These are phyloP conservation scores for Nemotelus nigrinus DNA, from an alignment of 2,888 invertebrate genomes.

Conservation along the genomic window DNA sequence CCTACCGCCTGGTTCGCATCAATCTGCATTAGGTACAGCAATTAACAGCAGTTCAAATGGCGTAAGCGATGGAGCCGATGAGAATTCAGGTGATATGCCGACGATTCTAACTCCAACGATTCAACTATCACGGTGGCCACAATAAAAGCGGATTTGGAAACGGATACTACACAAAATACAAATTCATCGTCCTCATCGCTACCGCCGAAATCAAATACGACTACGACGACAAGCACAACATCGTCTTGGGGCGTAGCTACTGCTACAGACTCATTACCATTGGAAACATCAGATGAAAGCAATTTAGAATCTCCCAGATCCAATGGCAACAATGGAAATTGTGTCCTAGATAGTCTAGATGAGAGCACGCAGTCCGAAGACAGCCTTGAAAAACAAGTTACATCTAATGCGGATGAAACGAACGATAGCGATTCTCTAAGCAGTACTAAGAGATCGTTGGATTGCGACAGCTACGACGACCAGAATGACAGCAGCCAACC, in stretches of 20 bases:
- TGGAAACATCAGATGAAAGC: too few relatives aligned
- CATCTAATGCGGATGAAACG: conserved; percentile 62
- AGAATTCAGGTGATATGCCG: conserved; percentile 61
- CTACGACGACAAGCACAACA: conserved; percentile 50
- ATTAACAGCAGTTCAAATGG: conserved; percentile 44
- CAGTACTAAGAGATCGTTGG: conserved; percentile 56
- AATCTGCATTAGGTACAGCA: conserved; percentile 50
- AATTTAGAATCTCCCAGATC: too few relatives aligned
- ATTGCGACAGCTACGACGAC: conserved; percentile 55
- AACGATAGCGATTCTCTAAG: conserved; percentile 56
- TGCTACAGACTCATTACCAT: too few relatives aligned
- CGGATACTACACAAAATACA: conserved; percentile 51
- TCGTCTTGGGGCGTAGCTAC: too few relatives aligned
- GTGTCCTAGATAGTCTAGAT: too few relatives aligned
- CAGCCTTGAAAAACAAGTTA: conserved; percentile 75
- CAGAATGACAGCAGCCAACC: conserved; percentile 59
- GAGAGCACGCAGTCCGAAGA: too few relatives aligned
- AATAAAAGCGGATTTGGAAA: conserved; percentile 65
- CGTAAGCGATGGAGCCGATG: conserved; percentile 58
- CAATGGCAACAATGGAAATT: too few relatives aligned
- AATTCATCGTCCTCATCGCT: conserved; percentile 18
- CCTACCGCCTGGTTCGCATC: conserved; percentile 67
- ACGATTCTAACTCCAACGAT: conserved; percentile 60
- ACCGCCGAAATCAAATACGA: conserved; percentile 19
- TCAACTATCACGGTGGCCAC: background rate